Conservation (phyloP, 1,140 invertebrate genomes). For the Dendroctonus valens region DNA sequence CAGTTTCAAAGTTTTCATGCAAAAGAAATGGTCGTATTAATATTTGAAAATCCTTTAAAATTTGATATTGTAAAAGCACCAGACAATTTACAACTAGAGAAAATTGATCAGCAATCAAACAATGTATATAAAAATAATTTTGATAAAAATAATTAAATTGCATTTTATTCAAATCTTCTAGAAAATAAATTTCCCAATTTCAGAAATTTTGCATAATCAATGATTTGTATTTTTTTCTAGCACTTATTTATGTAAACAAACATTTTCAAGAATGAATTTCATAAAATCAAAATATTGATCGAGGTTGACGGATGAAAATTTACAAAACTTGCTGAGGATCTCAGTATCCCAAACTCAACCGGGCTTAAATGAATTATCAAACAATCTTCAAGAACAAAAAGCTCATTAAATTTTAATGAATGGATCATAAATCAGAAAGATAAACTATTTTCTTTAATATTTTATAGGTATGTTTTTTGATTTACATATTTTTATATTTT, state of each 20-base stretch:
- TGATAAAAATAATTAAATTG: conserved; percentile 23
- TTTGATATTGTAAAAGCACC: conserved; percentile 6
- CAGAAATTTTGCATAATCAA: conserved; percentile 18
- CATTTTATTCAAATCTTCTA: conserved; percentile 13
- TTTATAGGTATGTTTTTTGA: no score
- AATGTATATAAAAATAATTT: conserved; percentile 14
- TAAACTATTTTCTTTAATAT: no score
- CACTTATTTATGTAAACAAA: conserved; percentile 31
- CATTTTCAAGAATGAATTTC: conserved; percentile 37
- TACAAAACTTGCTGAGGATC: conserved; percentile 26
- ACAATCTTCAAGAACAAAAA: conserved; percentile 6
- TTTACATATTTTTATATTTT: no score
- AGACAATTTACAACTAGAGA: conserved; percentile 5
- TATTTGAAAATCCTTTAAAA: conserved; percentile 2
- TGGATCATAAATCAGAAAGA: no score
- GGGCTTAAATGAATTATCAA: conserved; percentile 8
- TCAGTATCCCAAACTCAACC: conserved; percentile 29
- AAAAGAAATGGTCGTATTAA: conserved; percentile 7
- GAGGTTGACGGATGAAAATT: conserved; percentile 28
- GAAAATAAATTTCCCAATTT: conserved; percentile 21
- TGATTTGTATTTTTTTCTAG: conserved; percentile 34
- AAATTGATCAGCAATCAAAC: conserved; percentile 21
- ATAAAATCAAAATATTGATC: conserved; percentile 22
- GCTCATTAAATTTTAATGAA: conserved; percentile 1
- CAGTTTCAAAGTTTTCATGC: neutral